These are phyloP conservation scores for Seriola rivoliana DNA, from an alignment of 2,113 vertebrate genomes.

Conservation along the genomic window DNA sequence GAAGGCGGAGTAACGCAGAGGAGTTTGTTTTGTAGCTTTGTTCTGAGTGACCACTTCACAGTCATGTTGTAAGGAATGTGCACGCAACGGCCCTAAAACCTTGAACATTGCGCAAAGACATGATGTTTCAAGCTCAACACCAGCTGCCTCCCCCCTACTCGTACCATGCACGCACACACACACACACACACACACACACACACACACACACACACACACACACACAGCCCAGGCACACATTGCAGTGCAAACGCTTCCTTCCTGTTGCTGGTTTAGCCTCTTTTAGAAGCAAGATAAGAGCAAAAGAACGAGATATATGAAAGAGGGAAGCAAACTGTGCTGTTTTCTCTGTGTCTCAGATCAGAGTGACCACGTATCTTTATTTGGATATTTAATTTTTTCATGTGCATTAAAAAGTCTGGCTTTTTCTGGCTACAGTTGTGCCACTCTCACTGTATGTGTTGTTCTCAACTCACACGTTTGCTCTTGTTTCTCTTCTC, in stretches of 20 bases:
- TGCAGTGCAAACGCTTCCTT: conserved; percentile 80
- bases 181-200: conserved; percentile 55
- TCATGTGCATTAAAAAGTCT: not conserved
- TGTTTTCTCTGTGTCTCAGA: conserved; percentile 10
- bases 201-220: conserved; percentile 7
- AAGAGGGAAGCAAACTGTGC: conserved; percentile 19
- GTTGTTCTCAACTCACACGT: not conserved
- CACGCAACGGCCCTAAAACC: conserved; percentile 44
- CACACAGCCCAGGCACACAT: conserved; percentile 47
- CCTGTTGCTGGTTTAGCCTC: conserved; percentile 81
- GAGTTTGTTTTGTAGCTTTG: conserved; percentile 23
- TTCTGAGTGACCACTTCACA: conserved; percentile 32
- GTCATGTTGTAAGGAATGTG: conserved; percentile 55
- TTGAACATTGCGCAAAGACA: conserved; percentile 61
- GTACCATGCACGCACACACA: not conserved
- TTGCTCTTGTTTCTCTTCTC: conserved; percentile 36
- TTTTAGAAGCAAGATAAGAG: conserved; percentile 80
- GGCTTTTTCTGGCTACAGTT: conserved; percentile 12
- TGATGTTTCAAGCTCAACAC: conserved; percentile 55
- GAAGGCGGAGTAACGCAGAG: not conserved
- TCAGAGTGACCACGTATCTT: not conserved
- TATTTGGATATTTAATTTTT: not conserved
- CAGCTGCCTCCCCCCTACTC: conserved; percentile 49
- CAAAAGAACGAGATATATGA: conserved; percentile 49
- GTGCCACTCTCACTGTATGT: not conserved